These are phyloP conservation scores for Tricholaema leucomelas DNA, from an alignment of 2,113 vertebrate genomes.

Conservation along the genomic window DNA sequence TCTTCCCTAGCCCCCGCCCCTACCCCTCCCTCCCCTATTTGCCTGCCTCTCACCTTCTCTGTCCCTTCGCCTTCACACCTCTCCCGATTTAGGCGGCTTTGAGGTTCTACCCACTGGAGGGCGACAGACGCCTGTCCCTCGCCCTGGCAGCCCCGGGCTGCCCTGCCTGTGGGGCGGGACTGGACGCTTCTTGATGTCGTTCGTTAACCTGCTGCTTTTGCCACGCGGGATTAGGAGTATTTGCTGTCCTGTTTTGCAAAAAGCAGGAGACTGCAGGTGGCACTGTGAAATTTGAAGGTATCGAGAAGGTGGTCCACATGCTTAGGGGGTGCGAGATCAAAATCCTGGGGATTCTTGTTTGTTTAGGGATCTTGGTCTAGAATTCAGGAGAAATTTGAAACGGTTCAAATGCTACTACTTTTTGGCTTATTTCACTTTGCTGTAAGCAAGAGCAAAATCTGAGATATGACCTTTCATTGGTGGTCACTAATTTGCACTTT, in stretches of 20 bases:
- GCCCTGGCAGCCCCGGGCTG: not conserved
- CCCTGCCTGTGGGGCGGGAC: not conserved
- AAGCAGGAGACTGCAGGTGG: not conserved
- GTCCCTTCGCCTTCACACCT: not conserved
- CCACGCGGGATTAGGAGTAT: fast-evolving
- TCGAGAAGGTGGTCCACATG: not conserved
- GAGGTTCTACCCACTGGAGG: not conserved
- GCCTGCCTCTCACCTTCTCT: not conserved
- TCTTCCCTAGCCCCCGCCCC: fast-evolving
- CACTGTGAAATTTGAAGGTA: not conserved
- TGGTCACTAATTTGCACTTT: not conserved
- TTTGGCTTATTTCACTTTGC: not conserved
- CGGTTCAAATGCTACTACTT: not conserved
- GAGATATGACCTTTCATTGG: not conserved
- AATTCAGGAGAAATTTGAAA: not conserved
- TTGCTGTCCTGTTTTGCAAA: not conserved
- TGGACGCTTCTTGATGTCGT: not conserved
- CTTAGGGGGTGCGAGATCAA: not conserved
- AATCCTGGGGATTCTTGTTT: not conserved
- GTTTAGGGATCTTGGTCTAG: not conserved
- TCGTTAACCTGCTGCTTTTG: not conserved
- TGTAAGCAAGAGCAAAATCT: not conserved
- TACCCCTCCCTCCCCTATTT: not conserved
- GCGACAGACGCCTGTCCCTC: not conserved
- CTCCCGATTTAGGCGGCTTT: not conserved